Evolutionary conservation across 2,888 invertebrate genomes (phyloP).

Genomic region (Melipona beecheii): DNA sequence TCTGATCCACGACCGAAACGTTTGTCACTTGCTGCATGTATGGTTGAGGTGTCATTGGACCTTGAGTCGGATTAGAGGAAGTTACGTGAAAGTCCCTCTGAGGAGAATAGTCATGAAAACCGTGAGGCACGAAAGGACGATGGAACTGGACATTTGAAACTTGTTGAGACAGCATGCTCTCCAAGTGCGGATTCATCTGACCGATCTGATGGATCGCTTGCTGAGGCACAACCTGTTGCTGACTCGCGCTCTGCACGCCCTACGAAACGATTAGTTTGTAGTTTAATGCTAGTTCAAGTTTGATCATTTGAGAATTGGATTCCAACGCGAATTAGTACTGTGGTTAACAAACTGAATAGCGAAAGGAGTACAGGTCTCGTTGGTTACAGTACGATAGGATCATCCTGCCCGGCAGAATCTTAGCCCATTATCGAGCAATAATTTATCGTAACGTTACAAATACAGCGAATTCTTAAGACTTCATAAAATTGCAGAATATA

Average conservation of each 20-base stretch:
- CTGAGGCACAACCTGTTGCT: slow-evolving; percentile 52
- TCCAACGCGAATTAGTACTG: not conserved
- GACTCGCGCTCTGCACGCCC: slow-evolving; percentile 19
- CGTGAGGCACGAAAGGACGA: slow-evolving; percentile 69
- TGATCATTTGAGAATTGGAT: not conserved
- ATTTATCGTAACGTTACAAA: too few relatives aligned
- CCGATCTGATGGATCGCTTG: slow-evolving; percentile 19
- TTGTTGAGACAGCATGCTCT: slow-evolving; percentile 36
- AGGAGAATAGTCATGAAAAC: slow-evolving; percentile 4
- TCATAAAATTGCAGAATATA: too few relatives aligned
- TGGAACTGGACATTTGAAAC: slow-evolving; percentile 48
- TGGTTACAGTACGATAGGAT: not conserved
- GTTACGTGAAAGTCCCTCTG: not conserved
- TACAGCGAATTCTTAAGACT: too few relatives aligned
- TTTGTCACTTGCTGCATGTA: not conserved
- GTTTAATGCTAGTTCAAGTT: not conserved
- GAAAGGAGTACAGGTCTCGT: not conserved
- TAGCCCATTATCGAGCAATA: too few relatives aligned
- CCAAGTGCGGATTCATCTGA: slow-evolving; percentile 51
- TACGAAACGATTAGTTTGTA: slow-evolving; percentile 13
- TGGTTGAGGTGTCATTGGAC: not conserved
- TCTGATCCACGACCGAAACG: not conserved
- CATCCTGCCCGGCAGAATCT: not conserved
- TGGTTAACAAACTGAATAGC: not conserved
- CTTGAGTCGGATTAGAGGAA: not conserved